Percentiles rank a stretch among this genome's conserved stretches.
These are phyloP conservation scores for Agriopis leucophaearia DNA, from an alignment of 2,888 invertebrate species.

Conservation along the genomic window DNA sequence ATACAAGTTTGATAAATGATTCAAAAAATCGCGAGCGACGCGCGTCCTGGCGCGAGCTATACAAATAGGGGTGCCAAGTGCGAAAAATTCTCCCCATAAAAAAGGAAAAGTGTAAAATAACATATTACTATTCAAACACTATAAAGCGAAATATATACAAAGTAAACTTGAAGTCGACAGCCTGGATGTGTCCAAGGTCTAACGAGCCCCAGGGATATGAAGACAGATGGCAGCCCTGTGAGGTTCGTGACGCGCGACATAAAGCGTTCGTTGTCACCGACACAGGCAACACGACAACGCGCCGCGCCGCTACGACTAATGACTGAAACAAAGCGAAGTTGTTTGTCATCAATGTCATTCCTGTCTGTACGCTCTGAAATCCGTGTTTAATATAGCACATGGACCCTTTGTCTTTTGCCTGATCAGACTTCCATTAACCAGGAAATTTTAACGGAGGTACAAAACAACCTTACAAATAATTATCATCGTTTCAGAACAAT, in stretches of 20 bases:
- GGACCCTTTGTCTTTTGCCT: constrained; percentile 35
- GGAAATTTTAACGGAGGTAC: constrained; percentile 11
- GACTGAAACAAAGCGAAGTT: constrained; percentile 50
- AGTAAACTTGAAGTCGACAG: constrained; percentile 5
- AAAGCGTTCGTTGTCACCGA: constrained; percentile 47
- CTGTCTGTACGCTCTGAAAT: constrained; percentile 32
- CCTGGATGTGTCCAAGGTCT: constrained; percentile 14
- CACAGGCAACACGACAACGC: constrained; percentile 44
- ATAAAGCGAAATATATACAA: constrained; percentile 1
- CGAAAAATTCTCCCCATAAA: constrained; percentile 34
- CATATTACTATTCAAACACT: constrained; percentile 24
- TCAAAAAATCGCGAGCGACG: constrained; percentile 60
- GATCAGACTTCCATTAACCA: constrained; percentile 35
- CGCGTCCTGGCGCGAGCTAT: constrained; percentile 38
- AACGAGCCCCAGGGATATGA: constrained; percentile 26
- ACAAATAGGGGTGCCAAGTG: constrained; percentile 35
- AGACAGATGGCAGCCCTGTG: constrained; percentile 37
- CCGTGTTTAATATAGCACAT: constrained; percentile 33
- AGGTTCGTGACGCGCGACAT: constrained; percentile 37
- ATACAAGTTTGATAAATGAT: constrained; percentile 65
- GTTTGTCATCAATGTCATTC: constrained; percentile 51
- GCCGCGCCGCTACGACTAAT: constrained; percentile 43
- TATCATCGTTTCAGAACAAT: constrained; percentile 1
- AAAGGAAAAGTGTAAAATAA: constrained; percentile 23
- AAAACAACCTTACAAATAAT: constrained; percentile 21